Evolutionary conservation across 2,888 invertebrate species (phyloP).

Genomic region (Rhamphomyia laevipes): DNA sequence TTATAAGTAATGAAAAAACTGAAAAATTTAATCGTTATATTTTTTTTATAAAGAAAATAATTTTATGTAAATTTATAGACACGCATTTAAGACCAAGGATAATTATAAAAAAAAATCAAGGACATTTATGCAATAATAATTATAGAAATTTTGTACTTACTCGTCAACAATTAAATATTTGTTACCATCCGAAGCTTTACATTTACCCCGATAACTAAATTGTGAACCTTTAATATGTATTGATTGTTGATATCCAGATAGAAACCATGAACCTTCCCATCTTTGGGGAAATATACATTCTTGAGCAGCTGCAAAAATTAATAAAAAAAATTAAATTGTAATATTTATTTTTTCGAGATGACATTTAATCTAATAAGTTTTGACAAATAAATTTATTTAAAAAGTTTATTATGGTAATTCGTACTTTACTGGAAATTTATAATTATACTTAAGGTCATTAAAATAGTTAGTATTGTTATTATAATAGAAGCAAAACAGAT

Average conservation of each 20-base stretch:
- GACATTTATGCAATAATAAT: conserved; percentile 13
- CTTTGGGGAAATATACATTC: conserved; percentile 70
- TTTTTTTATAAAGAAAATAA: conserved; percentile 7
- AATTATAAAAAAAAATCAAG: too few relatives aligned
- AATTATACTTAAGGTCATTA: too few relatives aligned
- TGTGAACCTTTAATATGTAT: conserved; percentile 71
- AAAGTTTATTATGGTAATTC: too few relatives aligned
- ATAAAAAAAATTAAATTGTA: too few relatives aligned
- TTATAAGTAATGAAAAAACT: conserved; percentile 1
- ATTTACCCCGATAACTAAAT: conserved; percentile 75
- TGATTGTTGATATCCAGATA: conserved; percentile 76
- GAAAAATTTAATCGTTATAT: conserved; percentile 2
- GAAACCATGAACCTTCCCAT: conserved; percentile 87
- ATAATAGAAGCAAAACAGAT: too few relatives aligned
- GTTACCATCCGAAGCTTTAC: conserved; percentile 73
- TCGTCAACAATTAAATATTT: conserved; percentile 81
- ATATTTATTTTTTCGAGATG: too few relatives aligned
- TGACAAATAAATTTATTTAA: too few relatives aligned
- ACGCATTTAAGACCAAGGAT: too few relatives aligned
- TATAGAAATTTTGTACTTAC: conserved; percentile 47
- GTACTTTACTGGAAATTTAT: too few relatives aligned
- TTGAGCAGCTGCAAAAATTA: conserved; percentile 34
- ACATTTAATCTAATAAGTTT: too few relatives aligned
- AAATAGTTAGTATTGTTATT: too few relatives aligned
- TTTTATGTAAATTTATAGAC: neutral